Evolutionary conservation across 2,888 invertebrate species (phyloP).

Genomic region (Apamea anceps): DNA sequence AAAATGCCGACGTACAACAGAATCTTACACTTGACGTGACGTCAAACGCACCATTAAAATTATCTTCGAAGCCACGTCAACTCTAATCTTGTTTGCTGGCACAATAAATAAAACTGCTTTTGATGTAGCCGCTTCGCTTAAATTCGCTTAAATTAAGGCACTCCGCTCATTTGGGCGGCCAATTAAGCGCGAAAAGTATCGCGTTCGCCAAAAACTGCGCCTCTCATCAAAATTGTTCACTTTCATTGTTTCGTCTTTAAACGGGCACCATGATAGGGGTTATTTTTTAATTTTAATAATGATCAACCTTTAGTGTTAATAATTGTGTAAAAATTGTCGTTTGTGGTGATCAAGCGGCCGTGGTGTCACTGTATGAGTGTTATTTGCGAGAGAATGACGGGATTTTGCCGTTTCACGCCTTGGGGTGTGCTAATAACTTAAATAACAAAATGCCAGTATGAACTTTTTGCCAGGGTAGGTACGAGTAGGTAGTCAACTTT

Average conservation of each 20-base stretch:
- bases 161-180: slow-evolving; percentile 82
- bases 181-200: slow-evolving; percentile 88
- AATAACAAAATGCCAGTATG: slow-evolving; percentile 35
- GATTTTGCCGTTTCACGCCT: slow-evolving; percentile 19
- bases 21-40: slow-evolving; percentile 74
- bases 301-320: slow-evolving; percentile 46
- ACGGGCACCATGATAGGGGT: slow-evolving; percentile 75
- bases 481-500: background rate
- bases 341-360: slow-evolving; percentile 22
- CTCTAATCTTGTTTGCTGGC: slow-evolving; percentile 81
- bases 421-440: slow-evolving; percentile 23
- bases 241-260: slow-evolving; percentile 81
- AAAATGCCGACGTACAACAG: slow-evolving; percentile 70
- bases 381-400: slow-evolving; percentile 16
- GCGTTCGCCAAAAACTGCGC: slow-evolving; percentile 77
- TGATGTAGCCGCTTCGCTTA: slow-evolving; percentile 82
- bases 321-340: slow-evolving; percentile 46
- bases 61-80: slow-evolving; percentile 80
- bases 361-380: slow-evolving; percentile 3
- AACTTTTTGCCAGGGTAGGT: background rate
- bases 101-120: slow-evolving; percentile 83
- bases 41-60: slow-evolving; percentile 84
- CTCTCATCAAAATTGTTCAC: slow-evolving; percentile 86
- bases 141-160: slow-evolving; percentile 80
- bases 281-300: slow-evolving; percentile 69